These are phyloP conservation scores for Bubo bubo DNA, from an alignment of 2,113 vertebrate genomes.

Conservation along the genomic window DNA sequence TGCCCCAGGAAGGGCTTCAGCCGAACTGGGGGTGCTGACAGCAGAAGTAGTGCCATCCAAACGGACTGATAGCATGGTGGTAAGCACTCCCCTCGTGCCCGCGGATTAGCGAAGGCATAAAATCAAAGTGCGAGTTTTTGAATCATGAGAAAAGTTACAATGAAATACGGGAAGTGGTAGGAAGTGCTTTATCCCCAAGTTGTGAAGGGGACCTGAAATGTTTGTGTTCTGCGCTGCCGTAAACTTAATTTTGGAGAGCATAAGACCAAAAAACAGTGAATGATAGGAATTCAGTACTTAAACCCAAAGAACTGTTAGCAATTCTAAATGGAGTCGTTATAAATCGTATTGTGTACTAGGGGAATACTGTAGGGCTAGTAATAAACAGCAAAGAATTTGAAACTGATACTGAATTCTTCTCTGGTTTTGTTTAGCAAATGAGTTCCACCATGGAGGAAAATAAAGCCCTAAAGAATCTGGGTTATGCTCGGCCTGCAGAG, in stretches of 20 bases:
- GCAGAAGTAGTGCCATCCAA: background rate
- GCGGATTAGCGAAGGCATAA: background rate
- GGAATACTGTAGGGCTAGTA: background rate
- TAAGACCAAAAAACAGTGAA: background rate
- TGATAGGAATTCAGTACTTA: background rate
- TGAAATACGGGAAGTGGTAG: background rate
- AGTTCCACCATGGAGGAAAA: conserved; percentile 17
- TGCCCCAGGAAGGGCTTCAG: background rate
- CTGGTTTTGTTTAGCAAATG: conserved; percentile 28
- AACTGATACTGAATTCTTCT: background rate
- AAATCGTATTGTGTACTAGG: background rate
- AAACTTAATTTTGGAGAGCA: background rate
- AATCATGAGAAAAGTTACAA: background rate
- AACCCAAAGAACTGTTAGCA: background rate
- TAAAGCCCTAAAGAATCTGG: conserved; percentile 11
- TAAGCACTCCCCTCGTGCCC: background rate
- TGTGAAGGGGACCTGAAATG: background rate
- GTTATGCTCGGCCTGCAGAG: background rate
- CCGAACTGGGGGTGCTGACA: background rate
- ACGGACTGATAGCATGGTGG: background rate
- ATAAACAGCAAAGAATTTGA: background rate
- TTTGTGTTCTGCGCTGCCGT: background rate
- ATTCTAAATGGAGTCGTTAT: background rate
- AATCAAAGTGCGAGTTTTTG: background rate
- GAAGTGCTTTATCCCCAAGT: background rate